Evolutionary conservation across 2,888 invertebrate species (phyloP), one percentile per base, ranked within the genome.

Genomic region (Crioceris asparagi): DNA sequence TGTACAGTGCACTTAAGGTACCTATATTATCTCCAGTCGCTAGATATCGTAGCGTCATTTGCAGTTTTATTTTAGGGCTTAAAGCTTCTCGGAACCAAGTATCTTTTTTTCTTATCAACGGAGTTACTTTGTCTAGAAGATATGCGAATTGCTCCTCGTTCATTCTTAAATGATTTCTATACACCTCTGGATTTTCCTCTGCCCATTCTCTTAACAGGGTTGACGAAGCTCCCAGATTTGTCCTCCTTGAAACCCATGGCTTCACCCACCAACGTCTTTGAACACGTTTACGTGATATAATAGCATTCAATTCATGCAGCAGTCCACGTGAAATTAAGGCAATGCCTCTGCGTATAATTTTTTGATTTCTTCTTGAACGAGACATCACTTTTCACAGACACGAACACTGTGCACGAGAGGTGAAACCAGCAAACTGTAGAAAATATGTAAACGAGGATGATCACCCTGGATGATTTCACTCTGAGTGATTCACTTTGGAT

Each of bases 1-100:
- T 36, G 30, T 36, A 36, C 21, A 36, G 23, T 19, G 19, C 29
- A 19, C 31, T 30, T 23, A 36, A 30, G 7, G 17, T 31, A 7
- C 16, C 31, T 10, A 31, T 17, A 31, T n/a, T 11, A 25, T 25
- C 32, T 11, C 32, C 32, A 6, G 32, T 16, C 15, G 31, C 31
- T 3, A 32, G 32, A 12, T 32, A 32, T 32, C 18, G 17, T 19
- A 32, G 32, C 14, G 19, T 12, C 14, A 32, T 17, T 32, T 32
- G 32, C 17, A 32, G 32, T 32, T 32, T 32, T 17, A 10, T 32
- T 8, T 19, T 11, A 8, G 3, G 14, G 19, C 18, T 10, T 32
- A 32, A 18, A 11, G 18, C 14, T 18, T 32, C 19, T 32, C 18
- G 17, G 18, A 32, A 18, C 19, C 17, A 11, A 32, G 32, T 32